Base-by-base conservation (phyloP, 2,113 vertebrate species). In the Pelecanus crispus region DNA sequence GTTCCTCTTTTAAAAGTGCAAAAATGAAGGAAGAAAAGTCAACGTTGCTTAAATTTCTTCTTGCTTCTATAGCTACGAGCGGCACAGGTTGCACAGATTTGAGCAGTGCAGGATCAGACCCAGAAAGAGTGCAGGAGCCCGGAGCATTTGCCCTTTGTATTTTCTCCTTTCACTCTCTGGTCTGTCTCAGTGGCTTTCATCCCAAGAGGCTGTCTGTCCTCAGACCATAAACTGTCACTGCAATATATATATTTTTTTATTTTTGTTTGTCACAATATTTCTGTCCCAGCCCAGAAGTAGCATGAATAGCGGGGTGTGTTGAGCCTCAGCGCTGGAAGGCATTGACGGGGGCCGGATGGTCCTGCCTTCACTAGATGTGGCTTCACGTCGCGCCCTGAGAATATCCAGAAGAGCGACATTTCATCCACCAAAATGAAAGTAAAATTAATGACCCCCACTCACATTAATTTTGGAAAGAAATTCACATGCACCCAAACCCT, bases 401-500 rank as follows among this genome's bases (percentile, higher is more conserved):
- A 36, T 52, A 77, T 79, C 67, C 82, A 94, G 73, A 86, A 29
- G 19, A 84, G 44, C 2, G 18, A 81, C 56, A 25, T 75, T 91
- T 97, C 77, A 73, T 71, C 38, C 38, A 34, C 63, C 40, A 68
- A 91, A 96, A 91, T 75, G 71, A 92, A 89, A 93, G 38, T 24
- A 53, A 93, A 95, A 92, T 93, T 86, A 94, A 95, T 82, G 53
- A 62, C 44, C 36, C 45, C 53, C 36, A 71, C 74, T 96, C 44
- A 11, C 61, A 87, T 91, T 63, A 59, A 52, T 83, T 86, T 87
- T 93, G 87, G 92, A 91, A 89, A 78, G 74, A 93, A 93, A 92
- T 77, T 59, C 77, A 70, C 31, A 31, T 26, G 45, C 56, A 86
- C 68, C 17, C 87, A 90, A 94, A 50, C 31, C 72, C 75, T 84